phyloP scores from a whole-genome alignment of 2,888 invertebrate species.

The Diplazon laetatorius region DNA sequence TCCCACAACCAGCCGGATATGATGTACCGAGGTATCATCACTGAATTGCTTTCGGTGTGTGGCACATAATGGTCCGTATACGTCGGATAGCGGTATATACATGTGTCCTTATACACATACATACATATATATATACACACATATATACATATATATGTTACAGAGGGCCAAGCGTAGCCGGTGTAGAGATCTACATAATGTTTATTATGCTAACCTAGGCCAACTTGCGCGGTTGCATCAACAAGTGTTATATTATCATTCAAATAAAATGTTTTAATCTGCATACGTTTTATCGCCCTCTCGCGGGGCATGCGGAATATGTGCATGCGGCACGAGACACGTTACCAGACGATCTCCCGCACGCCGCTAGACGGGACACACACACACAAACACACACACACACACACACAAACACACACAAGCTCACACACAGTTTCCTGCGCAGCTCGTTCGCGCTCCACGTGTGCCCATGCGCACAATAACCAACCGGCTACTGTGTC shows the following conservation, averaged over 20 bases:
- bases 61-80: slow-evolving; percentile 23
- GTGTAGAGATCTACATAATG: slow-evolving; percentile 80
- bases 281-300: slow-evolving; percentile 82
- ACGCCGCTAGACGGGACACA: slow-evolving; percentile 37
- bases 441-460: slow-evolving; percentile 38
- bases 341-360: slow-evolving; percentile 70
- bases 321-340: slow-evolving; percentile 78
- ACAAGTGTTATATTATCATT: slow-evolving; percentile 83
- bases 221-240: slow-evolving; percentile 82
- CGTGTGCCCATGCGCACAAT: slow-evolving; percentile 41
- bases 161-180: slow-evolving; percentile 21
- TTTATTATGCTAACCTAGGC: slow-evolving; percentile 82
- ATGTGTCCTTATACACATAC: slow-evolving; percentile 15
- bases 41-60: slow-evolving; percentile 1
- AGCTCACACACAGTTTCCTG: too few species aligned
- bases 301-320: slow-evolving; percentile 79
- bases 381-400: too few species aligned
- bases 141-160: neutral
- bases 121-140: slow-evolving; percentile 5
- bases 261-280: slow-evolving; percentile 83
- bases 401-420: too few species aligned
- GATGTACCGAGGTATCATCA: slow-evolving; percentile 28
- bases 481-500: slow-evolving; percentile 50
- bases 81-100: too few species aligned
- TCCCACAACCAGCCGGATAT: slow-evolving; percentile 12